Percentiles rank a stretch among this genome's conserved stretches.
These are phyloP conservation scores for Galaxias olidus DNA, from an alignment of 2,797 vertebrate genomes.

Conservation along the genomic window DNA sequence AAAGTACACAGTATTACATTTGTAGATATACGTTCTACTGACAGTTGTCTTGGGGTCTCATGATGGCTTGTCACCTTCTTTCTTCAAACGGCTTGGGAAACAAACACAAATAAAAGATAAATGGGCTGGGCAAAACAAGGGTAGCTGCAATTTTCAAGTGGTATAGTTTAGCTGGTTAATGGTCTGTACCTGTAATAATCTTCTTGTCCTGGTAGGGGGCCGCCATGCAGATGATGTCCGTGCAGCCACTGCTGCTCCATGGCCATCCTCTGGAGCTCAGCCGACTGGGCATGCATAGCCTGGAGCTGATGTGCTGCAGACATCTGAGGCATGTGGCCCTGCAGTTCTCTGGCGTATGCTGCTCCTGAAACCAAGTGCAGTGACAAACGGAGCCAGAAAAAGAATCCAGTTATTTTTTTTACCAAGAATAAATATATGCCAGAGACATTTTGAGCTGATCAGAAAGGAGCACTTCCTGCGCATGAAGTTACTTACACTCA, in stretches of 20 bases:
- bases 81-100: conserved; percentile 92
- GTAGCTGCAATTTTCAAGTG: too few species aligned
- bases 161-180: too few species aligned
- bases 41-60: conserved; percentile 76
- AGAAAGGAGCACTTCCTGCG: too few species aligned
- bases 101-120: not conserved
- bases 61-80: conserved; percentile 99
- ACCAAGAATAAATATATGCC: too few species aligned
- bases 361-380: conserved; percentile 77
- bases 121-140: too few species aligned
- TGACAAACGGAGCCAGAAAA: too few species aligned
- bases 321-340: conserved; percentile 97
- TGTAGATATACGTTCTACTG: too few species aligned
- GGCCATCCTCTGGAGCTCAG: conserved; percentile 95
- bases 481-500: too few species aligned
- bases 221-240: conserved; percentile 96
- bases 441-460: too few species aligned
- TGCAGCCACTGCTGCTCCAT: conserved; percentile 99
- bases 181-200: conserved; percentile 96
- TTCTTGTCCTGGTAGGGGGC: conserved; percentile 95
- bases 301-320: conserved; percentile 97
- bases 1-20: conserved; percentile 80
- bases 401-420: too few species aligned
- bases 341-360: conserved; percentile 86
- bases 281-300: conserved; percentile 99